These are phyloP conservation scores for Diabrotica virgifera DNA, from an alignment of 1,140 invertebrate species.

Conservation along the genomic window DNA sequence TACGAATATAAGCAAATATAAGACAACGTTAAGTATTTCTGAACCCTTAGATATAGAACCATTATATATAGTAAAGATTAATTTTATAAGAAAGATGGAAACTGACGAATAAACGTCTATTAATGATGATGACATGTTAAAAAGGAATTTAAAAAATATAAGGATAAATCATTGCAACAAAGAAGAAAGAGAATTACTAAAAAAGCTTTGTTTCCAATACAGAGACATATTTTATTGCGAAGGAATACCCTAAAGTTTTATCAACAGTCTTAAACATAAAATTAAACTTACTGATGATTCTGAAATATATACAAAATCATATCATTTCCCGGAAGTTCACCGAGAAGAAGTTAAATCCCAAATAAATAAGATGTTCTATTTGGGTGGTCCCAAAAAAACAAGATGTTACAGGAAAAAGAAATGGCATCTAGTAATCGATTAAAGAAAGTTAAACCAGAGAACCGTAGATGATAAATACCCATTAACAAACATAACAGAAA, in stretches of 20 bases:
- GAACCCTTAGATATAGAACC: slow-evolving; percentile 15
- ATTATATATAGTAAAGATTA: slow-evolving; percentile 11
- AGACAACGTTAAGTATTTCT: background rate
- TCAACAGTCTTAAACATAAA: slow-evolving; percentile 23
- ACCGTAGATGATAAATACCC: no score
- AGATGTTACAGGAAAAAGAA: background rate
- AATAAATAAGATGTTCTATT: slow-evolving; percentile 40
- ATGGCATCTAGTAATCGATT: no score
- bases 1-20: no score
- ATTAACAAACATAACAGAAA: no score
- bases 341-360: slow-evolving; percentile 42
- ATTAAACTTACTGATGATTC: slow-evolving; percentile 35
- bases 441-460: no score
- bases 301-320: slow-evolving; percentile 42
- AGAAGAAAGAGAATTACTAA: slow-evolving; percentile 24
- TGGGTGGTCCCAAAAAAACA: slow-evolving; percentile 35
- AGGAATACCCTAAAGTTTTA: slow-evolving; percentile 20
- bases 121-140: slow-evolving; percentile 9
- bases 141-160: slow-evolving; percentile 24
- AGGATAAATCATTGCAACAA: slow-evolving; percentile 25
- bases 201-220: slow-evolving; percentile 22
- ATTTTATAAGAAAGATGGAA: slow-evolving; percentile 6
- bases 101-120: slow-evolving; percentile 15
- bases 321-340: slow-evolving; percentile 39
- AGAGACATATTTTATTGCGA: slow-evolving; percentile 26